Base-by-base conservation (phyloP, 2,797 vertebrate genomes). In the Coracias cyanogaster region DNA sequence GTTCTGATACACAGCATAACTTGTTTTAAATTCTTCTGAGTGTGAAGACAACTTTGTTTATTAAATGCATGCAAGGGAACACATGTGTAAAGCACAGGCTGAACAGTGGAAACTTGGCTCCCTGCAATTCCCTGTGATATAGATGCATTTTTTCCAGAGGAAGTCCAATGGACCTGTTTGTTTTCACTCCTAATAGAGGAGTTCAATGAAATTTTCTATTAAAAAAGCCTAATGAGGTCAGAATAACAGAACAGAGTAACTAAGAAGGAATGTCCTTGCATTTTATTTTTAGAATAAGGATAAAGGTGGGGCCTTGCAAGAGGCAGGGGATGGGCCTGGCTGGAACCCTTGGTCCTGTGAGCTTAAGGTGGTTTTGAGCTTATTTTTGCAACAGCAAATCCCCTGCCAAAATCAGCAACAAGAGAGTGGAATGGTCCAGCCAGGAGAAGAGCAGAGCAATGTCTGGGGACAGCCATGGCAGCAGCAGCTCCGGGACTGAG, bases 231-330 rank as follows among this genome's bases (percentile, higher is more conserved):
- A 96, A 96, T 77, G 77, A 94, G 93, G 93, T 96, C 93, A 96
- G 87, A 94, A 70, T 26, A 94, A 89, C 86, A 94, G 87, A 93
- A 72, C 64, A 89, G 62, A 94, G 66, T 86, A 95, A 96, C 51
- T 66, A 90, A 83, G 77, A 94, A 95, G 77, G 93, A 95, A 93
- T 96, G 94, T 90, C 82, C 81, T 46, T 82, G 88, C 33, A 7
- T 77, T 87, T 95, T 96, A 95, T 95, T 96, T 96, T 94, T 97
- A 95, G 95, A 84, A 61, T 43, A 70, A 94, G 94, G 88, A 94
- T 94, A 85, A 94, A 96, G 94, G 96, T 96, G 93, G 92, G 71
- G 92, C 90, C 62, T 79, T 77, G 31, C 49, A 95, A 86, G 67
- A 95, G 35, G 77, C 84, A 95, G 71, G 45, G 87, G 86, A 73